Conservation (phyloP, 2,797 vertebrate genomes). For the Chloroceryle inda region DNA sequence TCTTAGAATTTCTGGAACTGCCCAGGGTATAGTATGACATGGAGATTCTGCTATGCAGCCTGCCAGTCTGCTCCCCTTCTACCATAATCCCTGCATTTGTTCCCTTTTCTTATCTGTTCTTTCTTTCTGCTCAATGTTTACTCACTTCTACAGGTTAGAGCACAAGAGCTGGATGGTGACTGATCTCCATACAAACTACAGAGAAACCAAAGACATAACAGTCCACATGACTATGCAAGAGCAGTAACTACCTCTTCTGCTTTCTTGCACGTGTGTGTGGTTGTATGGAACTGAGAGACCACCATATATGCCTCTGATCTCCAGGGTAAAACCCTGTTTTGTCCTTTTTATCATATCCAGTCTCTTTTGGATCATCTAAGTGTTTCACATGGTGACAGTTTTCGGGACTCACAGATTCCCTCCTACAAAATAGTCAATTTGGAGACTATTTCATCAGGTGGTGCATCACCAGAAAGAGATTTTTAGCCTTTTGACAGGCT, state of each 20-base stretch:
- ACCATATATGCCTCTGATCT: not conserved
- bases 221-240: not conserved
- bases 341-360: not conserved
- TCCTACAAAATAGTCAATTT: not conserved
- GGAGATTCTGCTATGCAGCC: not conserved
- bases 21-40: not conserved
- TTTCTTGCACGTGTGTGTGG: not conserved
- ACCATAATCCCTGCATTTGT: not conserved
- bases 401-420: not conserved
- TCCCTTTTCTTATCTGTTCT: not conserved
- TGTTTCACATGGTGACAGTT: not conserved
- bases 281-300: not conserved
- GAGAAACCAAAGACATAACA: not conserved
- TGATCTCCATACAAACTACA: not conserved
- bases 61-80: not conserved
- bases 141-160: not conserved
- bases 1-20: not conserved
- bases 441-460: not conserved
- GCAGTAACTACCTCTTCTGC: not conserved
- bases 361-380: not conserved
- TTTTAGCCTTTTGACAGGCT: not conserved
- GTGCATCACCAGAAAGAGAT: not conserved
- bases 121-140: not conserved
- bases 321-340: not conserved
- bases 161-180: not conserved